Evolutionary conservation across 1,140 invertebrate genomes (phyloP).

Genomic region (Lasaia peninsularis): DNA sequence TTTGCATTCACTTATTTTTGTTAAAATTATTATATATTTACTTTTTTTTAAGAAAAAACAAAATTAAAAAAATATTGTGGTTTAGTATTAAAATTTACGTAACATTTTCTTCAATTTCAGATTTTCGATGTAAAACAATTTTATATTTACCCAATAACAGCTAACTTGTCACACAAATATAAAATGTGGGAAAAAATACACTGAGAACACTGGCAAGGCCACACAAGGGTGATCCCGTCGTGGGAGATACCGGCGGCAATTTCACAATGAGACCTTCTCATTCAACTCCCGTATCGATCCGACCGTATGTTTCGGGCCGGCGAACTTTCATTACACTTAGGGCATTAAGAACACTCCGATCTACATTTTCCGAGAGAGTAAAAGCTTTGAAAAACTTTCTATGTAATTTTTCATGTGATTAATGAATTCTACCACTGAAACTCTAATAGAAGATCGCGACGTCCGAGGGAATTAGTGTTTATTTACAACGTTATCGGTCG

Average conservation of each 20-base stretch:
- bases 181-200: neutral
- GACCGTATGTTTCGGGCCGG: constrained; percentile 37
- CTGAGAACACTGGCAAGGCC: constrained; percentile 5
- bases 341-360: constrained; percentile 26
- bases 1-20: no score
- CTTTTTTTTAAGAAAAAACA: no score
- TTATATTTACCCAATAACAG: constrained; percentile 14
- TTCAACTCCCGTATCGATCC: constrained; percentile 58
- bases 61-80: no score
- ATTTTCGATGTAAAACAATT: neutral
- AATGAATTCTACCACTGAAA: neutral
- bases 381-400: neutral
- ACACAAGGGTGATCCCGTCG: neutral
- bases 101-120: neutral
- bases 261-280: constrained; percentile 43
- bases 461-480: constrained; percentile 46
- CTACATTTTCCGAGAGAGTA: constrained; percentile 17
- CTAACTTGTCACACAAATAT: constrained; percentile 10
- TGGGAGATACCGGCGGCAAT: constrained; percentile 20
- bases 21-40: no score
- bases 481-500: constrained; percentile 63
- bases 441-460: constrained; percentile 15
- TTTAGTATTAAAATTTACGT: no score
- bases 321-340: constrained; percentile 65
- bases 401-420: neutral